These are phyloP conservation scores for Lithophane leautieri DNA, from an alignment of 2,888 invertebrate genomes.

Conservation along the genomic window DNA sequence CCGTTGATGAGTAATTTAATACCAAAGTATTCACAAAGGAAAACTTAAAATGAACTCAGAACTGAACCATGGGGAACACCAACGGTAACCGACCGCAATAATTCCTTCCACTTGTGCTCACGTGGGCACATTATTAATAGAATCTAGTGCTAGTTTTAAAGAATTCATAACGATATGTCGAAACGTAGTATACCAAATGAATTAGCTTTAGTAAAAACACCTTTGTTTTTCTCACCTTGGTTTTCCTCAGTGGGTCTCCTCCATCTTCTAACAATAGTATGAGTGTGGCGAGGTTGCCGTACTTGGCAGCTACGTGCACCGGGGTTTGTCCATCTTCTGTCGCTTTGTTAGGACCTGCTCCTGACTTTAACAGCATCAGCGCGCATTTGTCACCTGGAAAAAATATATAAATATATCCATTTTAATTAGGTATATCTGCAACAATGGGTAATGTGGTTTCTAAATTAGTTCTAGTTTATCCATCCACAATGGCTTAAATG, in stretches of 20 bases:
- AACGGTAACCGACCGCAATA: not conserved
- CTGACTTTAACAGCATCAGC: constrained; percentile 98
- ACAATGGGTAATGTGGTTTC: not conserved
- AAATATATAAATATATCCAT: not conserved
- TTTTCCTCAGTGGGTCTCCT: constrained; percentile 97
- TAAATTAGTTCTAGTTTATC: not conserved
- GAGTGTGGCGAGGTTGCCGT: constrained; percentile 97
- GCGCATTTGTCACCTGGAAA: constrained; percentile 93
- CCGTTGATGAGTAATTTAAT: too few relatives aligned
- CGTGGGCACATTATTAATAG: too few relatives aligned
- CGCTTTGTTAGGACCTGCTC: constrained; percentile 98
- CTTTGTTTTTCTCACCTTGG: constrained; percentile 94
- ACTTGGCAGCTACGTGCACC: constrained; percentile 98
- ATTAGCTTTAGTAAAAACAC: not conserved
- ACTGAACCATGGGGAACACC: not conserved
- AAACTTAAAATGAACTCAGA: not conserved
- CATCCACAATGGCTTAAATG: not conserved
- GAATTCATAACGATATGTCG: not conserved
- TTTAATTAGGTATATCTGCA: not conserved
- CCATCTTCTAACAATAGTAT: constrained; percentile 97
- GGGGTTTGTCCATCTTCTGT: constrained; percentile 99
- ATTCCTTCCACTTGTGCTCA: not conserved
- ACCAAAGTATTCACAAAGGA: not conserved
- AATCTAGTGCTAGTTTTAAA: not conserved
- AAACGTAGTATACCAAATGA: not conserved